These are phyloP conservation scores for Brachyptera putata DNA, from an alignment of 2,888 invertebrate genomes.

Conservation along the genomic window DNA sequence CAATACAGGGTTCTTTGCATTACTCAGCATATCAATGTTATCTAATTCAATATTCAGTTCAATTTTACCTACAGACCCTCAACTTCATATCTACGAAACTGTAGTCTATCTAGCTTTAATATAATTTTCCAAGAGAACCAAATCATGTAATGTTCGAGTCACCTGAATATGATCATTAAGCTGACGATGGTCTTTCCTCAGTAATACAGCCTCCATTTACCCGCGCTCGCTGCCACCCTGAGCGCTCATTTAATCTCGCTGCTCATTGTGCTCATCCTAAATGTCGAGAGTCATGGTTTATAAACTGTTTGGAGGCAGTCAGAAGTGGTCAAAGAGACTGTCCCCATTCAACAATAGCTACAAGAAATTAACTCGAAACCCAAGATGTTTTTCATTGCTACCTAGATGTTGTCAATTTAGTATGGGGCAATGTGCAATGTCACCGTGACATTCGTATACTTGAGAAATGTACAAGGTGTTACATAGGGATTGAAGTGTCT, in stretches of 20 bases:
- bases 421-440: constrained; percentile 6
- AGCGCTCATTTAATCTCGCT: background rate
- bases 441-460: background rate
- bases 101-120: no score
- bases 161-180: constrained; percentile 17
- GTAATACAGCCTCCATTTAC: background rate
- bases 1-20: no score
- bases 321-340: background rate
- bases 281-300: constrained; percentile 14
- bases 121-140: no score
- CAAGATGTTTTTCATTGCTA: constrained; percentile 3
- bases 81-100: no score
- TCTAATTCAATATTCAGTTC: no score
- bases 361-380: constrained; percentile 19
- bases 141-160: no score
- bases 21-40: no score
- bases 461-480: background rate
- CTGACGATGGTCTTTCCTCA: background rate
- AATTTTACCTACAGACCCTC: no score
- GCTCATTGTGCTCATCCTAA: background rate
- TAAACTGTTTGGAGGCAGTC: constrained; percentile 13
- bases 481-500: background rate
- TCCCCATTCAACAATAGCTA: constrained; percentile 5
- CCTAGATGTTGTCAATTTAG: constrained; percentile 12
- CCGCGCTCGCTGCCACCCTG: background rate